A percentile compares a stretch with the other conserved stretches of the same genome.
phyloP scores from a whole-genome alignment of 2,888 invertebrate species.

The Thecophora atra region DNA sequence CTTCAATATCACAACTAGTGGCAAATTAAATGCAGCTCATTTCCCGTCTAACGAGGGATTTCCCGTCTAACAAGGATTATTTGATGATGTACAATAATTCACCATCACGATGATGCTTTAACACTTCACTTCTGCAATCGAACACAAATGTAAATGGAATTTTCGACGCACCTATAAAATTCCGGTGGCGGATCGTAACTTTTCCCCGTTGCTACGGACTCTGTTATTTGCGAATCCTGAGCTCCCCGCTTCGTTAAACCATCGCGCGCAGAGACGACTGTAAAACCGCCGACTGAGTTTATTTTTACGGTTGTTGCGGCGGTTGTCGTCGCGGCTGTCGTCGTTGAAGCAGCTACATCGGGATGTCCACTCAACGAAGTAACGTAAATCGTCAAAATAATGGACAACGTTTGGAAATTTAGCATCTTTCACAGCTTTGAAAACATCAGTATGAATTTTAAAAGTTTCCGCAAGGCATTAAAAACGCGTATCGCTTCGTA shows the following conservation, averaged over 20 bases:
- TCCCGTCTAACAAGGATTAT: no score
- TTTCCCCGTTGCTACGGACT: slow-evolving; percentile 49
- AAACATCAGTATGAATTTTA: slow-evolving; percentile 1
- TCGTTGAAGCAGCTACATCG: not conserved
- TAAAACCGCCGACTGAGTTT: slow-evolving; percentile 31
- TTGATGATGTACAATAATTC: no score
- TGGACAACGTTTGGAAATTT: not conserved
- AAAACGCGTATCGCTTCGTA: slow-evolving; percentile 11
- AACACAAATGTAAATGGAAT: no score
- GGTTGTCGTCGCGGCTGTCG: slow-evolving; percentile 34
- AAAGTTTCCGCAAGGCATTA: not conserved
- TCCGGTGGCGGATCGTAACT: slow-evolving; percentile 61
- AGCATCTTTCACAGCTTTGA: slow-evolving; percentile 2
- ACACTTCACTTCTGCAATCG: no score
- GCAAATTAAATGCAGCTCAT: no score
- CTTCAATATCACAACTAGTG: no score
- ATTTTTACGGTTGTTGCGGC: slow-evolving; percentile 40
- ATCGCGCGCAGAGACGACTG: slow-evolving; percentile 39
- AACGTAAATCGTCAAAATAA: not conserved
- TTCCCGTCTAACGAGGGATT: no score
- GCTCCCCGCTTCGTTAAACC: slow-evolving; percentile 47
- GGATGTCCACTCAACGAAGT: not conserved
- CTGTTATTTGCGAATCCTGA: slow-evolving; percentile 47
- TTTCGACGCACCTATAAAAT: slow-evolving; percentile 58
- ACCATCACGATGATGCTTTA: no score